Conservation (phyloP, 2,888 invertebrate species). For the Cantharis nigra region DNA sequence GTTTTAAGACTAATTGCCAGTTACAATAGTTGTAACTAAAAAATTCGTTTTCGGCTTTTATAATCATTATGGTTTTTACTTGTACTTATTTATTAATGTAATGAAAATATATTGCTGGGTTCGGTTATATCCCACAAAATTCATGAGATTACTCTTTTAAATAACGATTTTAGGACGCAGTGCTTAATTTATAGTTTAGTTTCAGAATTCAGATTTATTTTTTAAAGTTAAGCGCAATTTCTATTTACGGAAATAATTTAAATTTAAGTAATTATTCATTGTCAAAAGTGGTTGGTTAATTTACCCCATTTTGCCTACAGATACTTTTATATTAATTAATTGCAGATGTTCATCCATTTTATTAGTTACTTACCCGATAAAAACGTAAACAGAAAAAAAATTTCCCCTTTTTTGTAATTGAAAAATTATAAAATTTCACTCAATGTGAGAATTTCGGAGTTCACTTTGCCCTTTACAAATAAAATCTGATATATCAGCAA, state of each 20-base stretch:
- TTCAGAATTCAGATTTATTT: not conserved
- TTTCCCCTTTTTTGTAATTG: not conserved
- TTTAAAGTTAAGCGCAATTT: not conserved
- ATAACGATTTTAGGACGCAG: conserved; percentile 5
- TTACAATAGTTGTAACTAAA: conserved; percentile 2
- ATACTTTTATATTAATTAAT: not conserved
- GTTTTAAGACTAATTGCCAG: conserved; percentile 1
- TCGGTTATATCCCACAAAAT: conserved; percentile 15
- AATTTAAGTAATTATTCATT: not conserved
- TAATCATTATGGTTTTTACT: conserved; percentile 17
- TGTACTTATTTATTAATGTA: conserved; percentile 21
- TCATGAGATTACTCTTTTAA: conserved; percentile 19
- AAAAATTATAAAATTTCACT: not conserved
- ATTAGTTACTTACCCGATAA: not conserved
- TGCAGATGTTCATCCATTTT: not conserved
- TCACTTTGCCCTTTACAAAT: conserved; percentile 8
- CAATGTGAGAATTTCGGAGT: not conserved
- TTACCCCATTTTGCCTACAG: not conserved
- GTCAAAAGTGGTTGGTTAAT: not conserved
- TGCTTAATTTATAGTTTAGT: conserved; percentile 7
- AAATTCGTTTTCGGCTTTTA: conserved; percentile 2
- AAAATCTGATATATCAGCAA: not conserved
- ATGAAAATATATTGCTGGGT: conserved; percentile 19
- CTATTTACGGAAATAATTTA: not conserved
- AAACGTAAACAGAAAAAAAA: not conserved